Evolutionary conservation across 1,140 invertebrate species (phyloP).

Genomic region (Antheraea mylitta): DNA sequence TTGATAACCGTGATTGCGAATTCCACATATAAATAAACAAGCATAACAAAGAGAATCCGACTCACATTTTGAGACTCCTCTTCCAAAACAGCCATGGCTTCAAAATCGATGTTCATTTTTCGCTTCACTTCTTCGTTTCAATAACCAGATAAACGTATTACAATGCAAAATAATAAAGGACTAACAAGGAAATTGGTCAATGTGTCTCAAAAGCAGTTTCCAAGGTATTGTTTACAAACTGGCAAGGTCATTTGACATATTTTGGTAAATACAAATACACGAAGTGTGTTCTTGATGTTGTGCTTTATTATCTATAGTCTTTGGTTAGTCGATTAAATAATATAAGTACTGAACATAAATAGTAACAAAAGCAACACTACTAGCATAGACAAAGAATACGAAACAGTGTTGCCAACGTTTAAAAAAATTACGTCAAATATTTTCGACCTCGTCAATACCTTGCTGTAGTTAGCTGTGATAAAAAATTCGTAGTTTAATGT

Average conservation of each 20-base stretch:
- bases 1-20: not conserved
- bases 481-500: constrained; percentile 55
- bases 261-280: constrained; percentile 60
- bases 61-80: constrained; percentile 72
- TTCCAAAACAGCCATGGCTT: constrained; percentile 70
- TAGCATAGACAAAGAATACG: not conserved
- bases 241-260: constrained; percentile 76
- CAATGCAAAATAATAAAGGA: constrained; percentile 17
- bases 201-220: constrained; percentile 34
- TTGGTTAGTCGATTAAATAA: not conserved
- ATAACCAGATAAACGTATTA: constrained; percentile 22
- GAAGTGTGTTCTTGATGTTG: constrained; percentile 19
- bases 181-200: constrained; percentile 41
- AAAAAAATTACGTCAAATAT: constrained; percentile 51
- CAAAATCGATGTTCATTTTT: constrained; percentile 73
- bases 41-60: constrained; percentile 51
- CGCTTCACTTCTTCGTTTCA: not conserved
- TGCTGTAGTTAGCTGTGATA: constrained; percentile 53
- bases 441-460: constrained; percentile 50
- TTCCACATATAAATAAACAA: constrained; percentile 18
- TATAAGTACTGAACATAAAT: too few relatives aligned
- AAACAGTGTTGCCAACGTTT: constrained; percentile 28
- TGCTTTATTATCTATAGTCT: constrained; percentile 3
- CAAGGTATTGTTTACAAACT: constrained; percentile 75
- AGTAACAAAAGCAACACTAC: not conserved